Evolutionary conservation across 1,140 invertebrate genomes (phyloP), one percentile per base, ranked within the genome.

Genomic region (Theocolax elegans): DNA sequence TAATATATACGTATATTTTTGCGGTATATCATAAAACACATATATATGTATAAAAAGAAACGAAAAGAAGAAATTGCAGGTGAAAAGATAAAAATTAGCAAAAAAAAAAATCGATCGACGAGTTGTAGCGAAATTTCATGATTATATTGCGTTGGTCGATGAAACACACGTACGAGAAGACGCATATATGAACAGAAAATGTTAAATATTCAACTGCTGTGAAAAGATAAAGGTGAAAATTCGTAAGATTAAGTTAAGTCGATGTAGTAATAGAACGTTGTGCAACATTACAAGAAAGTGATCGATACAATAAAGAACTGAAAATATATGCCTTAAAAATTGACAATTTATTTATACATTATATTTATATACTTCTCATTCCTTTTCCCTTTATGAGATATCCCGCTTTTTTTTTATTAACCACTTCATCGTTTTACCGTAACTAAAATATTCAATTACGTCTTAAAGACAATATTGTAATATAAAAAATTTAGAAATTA

Each of bases 241-340:
- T 67, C 13, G 64, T 67, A 35, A 29, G 4, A 38, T 62, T 48
- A 53, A 48, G 56, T 53, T 68, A 60, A 68, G 35, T 63, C 31
- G 35, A 25, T 69, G 48, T 62, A 54, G 40, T 44, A 68, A 44
- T 42, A 54, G 62, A 27, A 49, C 17, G 29, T 59, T 56, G 60
- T 71, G 51, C 60, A 64, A 64, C 68, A 64, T 64, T 71, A 64
- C 59, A 42, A 64, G 21, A 70, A 71, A 64, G 68, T 49, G 60
- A 71, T 71, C 60, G 60, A 71, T 58, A 71, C 60, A 71, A 71
- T 71, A 71, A 71, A 71, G 60, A 71, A 71, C 68, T 71, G 60
- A 64, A 70, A 71, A 64, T 58, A 64, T 58, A 54, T 71, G 59
- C 51, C 53, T 71, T 71, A 23, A 49, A 35, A 49, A 17, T 56